A percentile compares a stretch with the other conserved stretches of the same genome.
These are phyloP conservation scores for Acrocera orbiculus DNA, from an alignment of 2,888 invertebrate genomes.

Conservation along the genomic window DNA sequence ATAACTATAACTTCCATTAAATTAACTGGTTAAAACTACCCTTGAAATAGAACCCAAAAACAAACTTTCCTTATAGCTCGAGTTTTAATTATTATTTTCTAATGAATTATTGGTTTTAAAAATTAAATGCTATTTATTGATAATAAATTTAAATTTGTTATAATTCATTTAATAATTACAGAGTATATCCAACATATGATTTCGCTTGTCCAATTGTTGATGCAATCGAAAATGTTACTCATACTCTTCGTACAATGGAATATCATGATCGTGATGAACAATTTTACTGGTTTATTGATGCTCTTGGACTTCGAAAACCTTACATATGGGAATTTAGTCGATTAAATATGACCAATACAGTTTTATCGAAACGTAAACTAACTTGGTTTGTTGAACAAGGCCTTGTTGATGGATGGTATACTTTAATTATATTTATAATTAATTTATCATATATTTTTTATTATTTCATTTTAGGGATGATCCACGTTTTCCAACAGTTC, in stretches of 20 bases:
- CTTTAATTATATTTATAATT: background rate
- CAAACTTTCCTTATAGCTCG: no score
- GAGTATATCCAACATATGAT: conserved; percentile 98
- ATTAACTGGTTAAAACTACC: no score
- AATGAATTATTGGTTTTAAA: conserved; percentile 1
- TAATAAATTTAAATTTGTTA: no score
- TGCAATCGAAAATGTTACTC: conserved; percentile 91
- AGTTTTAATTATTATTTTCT: no score
- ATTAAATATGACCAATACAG: conserved; percentile 95
- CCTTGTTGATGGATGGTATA: conserved; percentile 81
- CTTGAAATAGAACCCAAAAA: no score
- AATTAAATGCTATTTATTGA: conserved; percentile 3
- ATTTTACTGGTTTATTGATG: conserved; percentile 93
- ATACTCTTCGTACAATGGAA: conserved; percentile 93
- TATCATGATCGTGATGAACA: conserved; percentile 97
- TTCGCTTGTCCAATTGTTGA: conserved; percentile 99
- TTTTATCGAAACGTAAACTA: conserved; percentile 89
- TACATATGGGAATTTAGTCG: conserved; percentile 94
- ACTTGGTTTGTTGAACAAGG: conserved; percentile 96
- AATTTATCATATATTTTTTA: conserved; percentile 4
- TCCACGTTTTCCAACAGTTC: conserved; percentile 94
- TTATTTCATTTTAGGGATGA: conserved; percentile 58
- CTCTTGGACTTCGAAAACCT: conserved; percentile 69
- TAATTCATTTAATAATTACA: conserved; percentile 29
- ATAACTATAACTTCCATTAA: no score